Percentiles rank a stretch among this genome's conserved stretches.
Conservation (phyloP, 64 coral and sea anemone species). For the Montipora foliosa region DNA sequence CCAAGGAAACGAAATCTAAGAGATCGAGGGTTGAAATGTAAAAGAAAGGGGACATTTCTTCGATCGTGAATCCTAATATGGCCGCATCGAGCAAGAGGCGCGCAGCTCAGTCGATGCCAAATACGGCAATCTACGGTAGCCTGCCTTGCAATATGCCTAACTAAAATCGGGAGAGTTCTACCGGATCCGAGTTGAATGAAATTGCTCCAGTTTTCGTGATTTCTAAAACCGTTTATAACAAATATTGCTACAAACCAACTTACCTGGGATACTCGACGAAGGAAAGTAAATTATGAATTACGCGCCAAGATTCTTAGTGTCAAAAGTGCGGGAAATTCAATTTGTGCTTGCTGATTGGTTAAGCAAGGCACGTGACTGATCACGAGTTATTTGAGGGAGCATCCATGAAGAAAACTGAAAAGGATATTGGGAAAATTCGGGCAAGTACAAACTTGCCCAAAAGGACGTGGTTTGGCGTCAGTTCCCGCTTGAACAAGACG, state of each 20-base stretch:
- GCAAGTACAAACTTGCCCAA: slow-evolving; percentile 53
- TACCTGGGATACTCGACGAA: slow-evolving; percentile 17
- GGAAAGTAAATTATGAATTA: slow-evolving; percentile 57
- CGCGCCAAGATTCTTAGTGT: slow-evolving; percentile 58
- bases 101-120: not conserved
- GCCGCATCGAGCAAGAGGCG: not conserved
- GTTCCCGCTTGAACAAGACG: too few species aligned
- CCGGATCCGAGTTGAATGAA: not conserved
- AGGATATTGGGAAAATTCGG: slow-evolving; percentile 9
- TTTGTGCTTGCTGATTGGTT: slow-evolving; percentile 7
- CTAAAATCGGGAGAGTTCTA: not conserved
- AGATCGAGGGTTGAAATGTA: not conserved
- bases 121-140: not conserved
- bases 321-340: slow-evolving; percentile 75
- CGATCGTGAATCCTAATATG: slow-evolving; percentile 2
- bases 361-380: slow-evolving; percentile 40
- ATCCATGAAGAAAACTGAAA: not conserved
- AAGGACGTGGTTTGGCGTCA: too few species aligned
- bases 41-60: slow-evolving; percentile 13
- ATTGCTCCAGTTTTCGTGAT: not conserved
- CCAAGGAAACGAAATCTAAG: not conserved
- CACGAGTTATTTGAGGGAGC: slow-evolving; percentile 53
- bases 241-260: not conserved
- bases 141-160: not conserved
- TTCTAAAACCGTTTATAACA: not conserved